A percentile compares a stretch with the other conserved stretches of the same genome.
Conservation (phyloP, 2,888 invertebrate species). For the Coleophora deauratella region DNA sequence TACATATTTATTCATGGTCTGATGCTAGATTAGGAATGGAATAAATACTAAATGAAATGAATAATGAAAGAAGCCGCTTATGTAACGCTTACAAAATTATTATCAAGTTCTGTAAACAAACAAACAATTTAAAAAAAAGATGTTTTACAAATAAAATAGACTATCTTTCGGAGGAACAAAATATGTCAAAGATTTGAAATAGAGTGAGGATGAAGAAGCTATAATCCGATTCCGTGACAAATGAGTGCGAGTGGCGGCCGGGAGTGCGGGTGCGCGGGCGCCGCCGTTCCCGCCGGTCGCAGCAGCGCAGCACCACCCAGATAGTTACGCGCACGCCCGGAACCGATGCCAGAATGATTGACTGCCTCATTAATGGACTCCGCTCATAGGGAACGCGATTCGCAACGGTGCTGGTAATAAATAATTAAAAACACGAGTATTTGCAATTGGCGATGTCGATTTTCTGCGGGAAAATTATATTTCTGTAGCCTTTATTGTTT, state of each 20-base stretch:
- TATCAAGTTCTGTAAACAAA: too few relatives aligned
- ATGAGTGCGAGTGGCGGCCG: constrained; percentile 22
- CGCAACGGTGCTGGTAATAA: constrained; percentile 4
- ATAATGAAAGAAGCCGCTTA: too few relatives aligned
- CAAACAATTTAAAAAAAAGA: too few relatives aligned
- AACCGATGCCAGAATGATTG: constrained; percentile 53
- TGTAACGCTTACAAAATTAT: too few relatives aligned
- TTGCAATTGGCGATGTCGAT: not conserved
- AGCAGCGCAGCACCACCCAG: constrained; percentile 33
- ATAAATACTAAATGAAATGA: too few relatives aligned
- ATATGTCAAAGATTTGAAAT: too few relatives aligned
- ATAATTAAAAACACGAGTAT: not conserved
- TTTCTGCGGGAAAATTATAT: not conserved
- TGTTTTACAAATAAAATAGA: too few relatives aligned
- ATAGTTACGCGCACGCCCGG: constrained; percentile 43
- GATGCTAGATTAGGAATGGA: too few relatives aligned
- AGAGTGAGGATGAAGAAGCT: too few relatives aligned
- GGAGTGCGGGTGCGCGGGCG: constrained; percentile 20
- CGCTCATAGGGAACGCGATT: constrained; percentile 18
- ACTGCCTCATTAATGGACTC: constrained; percentile 38
- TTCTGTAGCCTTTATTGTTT: too few relatives aligned
- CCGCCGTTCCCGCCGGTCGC: constrained; percentile 4
- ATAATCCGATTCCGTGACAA: constrained; percentile 32
- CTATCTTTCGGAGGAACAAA: too few relatives aligned
- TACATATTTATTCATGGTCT: too few relatives aligned